Evolutionary conservation across 1,140 invertebrate genomes (phyloP), one percentile per base, ranked within the genome.

Genomic region (Archivesica marissinica): DNA sequence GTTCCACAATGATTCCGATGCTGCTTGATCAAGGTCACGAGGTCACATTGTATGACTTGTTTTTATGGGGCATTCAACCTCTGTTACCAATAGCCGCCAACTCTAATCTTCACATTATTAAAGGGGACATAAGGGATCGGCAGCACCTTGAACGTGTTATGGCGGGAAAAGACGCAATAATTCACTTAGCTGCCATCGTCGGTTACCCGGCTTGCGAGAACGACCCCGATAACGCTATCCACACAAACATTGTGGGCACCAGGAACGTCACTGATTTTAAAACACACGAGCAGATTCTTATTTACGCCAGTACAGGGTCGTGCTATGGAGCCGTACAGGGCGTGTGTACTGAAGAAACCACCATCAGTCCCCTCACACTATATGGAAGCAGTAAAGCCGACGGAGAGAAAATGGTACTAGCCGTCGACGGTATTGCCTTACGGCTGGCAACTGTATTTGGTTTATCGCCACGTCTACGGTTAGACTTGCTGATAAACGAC

Each of bases 131-230:
- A 17, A 20, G 88, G 9, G 79, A 91, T 66, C 86, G 85, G 68
- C 66, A 76, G 7, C 44, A 81, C 39, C 82, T 92, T n/a, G 87
- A 59, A 3, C 52, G 88, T 50, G 84, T 82, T 13, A 89, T 91
- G 86, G 56, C 79, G 13, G 87, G 87, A 4, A 90, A 89, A 74
- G 76, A 79, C 13, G 90, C 75, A 1, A 88, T 92, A 17, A 86
- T 92, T 28, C 91, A 92, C 59, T 72, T 92, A 33, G 90, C 91
- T 15, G 91, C 90, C 75, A 90, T 92, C 35, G 91, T 92, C 0
- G 90, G 91, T 30, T 92, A 92, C 59, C 91, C 90, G 28, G 91
- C 91, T 13, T 92, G 91, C 66, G 90, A 91, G 68, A 91, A 91
- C 41, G 90, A 92, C 54, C 87, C 85, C 2, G 79, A 88, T 23